Conservation (phyloP, 2,888 invertebrate genomes). For the Dicroscelio sp. region DNA sequence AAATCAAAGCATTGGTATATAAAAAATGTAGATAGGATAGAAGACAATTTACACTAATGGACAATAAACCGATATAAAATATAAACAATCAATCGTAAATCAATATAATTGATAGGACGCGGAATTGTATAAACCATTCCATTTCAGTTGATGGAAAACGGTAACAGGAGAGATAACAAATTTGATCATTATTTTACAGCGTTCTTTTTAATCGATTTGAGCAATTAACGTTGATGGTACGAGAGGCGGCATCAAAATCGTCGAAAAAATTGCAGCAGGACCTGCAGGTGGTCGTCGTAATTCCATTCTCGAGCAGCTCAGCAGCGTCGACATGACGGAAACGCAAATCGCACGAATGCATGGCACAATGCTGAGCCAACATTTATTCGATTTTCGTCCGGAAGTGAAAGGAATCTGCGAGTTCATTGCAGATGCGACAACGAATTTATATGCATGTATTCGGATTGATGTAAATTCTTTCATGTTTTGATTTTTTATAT, state of each 20-base stretch:
- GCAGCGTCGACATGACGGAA: constrained; percentile 95
- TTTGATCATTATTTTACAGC: background rate
- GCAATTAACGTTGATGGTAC: constrained; percentile 91
- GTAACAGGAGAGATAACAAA: background rate
- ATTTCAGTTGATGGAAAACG: background rate
- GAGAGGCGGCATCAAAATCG: constrained; percentile 95
- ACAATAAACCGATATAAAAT: no score
- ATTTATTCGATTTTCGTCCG: constrained; percentile 95
- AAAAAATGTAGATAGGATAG: no score
- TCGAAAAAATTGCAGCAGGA: constrained; percentile 96
- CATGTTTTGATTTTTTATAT: no score
- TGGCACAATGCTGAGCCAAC: constrained; percentile 96
- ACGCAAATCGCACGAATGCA: constrained; percentile 96
- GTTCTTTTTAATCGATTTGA: background rate
- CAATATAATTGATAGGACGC: no score
- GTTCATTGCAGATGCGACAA: constrained; percentile 72
- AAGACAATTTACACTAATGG: no score
- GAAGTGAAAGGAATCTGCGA: constrained; percentile 95
- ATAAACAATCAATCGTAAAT: no score
- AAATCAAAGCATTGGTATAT: no score
- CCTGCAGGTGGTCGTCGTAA: constrained; percentile 97
- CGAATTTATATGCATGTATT: constrained; percentile 70
- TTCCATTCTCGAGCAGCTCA: constrained; percentile 95
- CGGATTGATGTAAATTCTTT: no score
- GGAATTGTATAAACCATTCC: no score